Evolutionary conservation across 2,797 vertebrate species (phyloP), one percentile per base, ranked within the genome.

Genomic region (Danio kyathit): DNA sequence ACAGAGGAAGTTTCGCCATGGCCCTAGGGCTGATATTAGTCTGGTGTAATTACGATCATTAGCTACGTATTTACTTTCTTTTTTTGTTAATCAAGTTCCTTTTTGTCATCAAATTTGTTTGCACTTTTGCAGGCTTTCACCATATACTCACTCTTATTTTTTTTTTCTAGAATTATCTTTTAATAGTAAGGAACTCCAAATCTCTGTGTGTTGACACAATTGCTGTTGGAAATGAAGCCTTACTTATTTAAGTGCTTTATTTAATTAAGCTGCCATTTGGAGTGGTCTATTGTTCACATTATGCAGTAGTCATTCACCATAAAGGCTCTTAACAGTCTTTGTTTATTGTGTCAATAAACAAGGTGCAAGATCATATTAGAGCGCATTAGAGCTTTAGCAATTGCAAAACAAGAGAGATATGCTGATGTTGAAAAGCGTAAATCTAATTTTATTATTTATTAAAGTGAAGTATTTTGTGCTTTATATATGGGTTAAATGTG

Each of bases 181-280:
- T 69, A 71, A 69, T 59, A 52, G 9, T 79, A 16, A 61, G 17
- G n/a, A 48, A 63, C 57, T 71, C 44, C 65, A 60, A 51, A 78
- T 79, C 76, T 70, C 57, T 21, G 11, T 19, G 44, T 4, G 43
- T 49, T 70, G 54, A 70, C 52, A 66, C 74, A 46, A 51, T 80
- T 54, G 66, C 78, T 46, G 19, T n/a, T 48, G 78, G 59, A 80
- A 80, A 73, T 80, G 78, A 80, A 73, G 78, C 69, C 65, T 73
- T 69, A 49, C 69, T 74, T 73, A 65, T 74, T 80, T 80, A 80
- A 80, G 48, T 60, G 49, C 48, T 80, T 80, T 65, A 80, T 80
- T 80, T 80, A 73, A 80, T 80, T 80, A 80, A 74, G 61, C 49
- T 73, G 78, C 40, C 70, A 80, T 80, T 80, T 65, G 54, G 59